Conservation (phyloP, 2,113 vertebrate species). For the Notechis scutatus region DNA sequence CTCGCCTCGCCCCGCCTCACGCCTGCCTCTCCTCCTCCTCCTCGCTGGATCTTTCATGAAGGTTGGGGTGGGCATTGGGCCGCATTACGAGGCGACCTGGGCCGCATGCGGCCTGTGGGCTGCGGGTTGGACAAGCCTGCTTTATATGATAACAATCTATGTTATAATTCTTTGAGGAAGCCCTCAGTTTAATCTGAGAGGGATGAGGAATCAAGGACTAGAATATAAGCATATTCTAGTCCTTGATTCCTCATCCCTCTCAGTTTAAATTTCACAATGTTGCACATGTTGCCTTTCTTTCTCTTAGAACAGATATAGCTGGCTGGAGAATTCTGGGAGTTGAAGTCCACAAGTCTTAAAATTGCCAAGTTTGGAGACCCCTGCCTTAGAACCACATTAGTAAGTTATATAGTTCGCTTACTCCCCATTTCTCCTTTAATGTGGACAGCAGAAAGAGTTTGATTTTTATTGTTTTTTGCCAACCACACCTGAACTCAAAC, state of each 20-base stretch:
- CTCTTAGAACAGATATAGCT: background rate
- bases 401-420: background rate
- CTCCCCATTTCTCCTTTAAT: background rate
- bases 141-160: background rate
- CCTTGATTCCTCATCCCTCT: background rate
- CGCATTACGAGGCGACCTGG: too few species aligned
- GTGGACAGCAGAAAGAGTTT: background rate
- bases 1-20: too few species aligned
- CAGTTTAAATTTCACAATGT: background rate
- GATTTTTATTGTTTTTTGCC: background rate
- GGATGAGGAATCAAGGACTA: too few species aligned
- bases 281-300: background rate
- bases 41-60: too few species aligned
- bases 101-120: too few species aligned
- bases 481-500: background rate
- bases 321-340: too few species aligned
- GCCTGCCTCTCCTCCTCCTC: too few species aligned
- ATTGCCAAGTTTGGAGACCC: too few species aligned
- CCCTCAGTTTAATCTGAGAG: too few species aligned
- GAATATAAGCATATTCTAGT: background rate
- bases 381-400: background rate
- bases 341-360: too few species aligned
- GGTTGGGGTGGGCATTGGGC: too few species aligned
- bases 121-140: too few species aligned
- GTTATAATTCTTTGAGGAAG: background rate